Base-by-base conservation (phyloP, 2,888 invertebrate species). In the Meliscaeva auricollis region DNA sequence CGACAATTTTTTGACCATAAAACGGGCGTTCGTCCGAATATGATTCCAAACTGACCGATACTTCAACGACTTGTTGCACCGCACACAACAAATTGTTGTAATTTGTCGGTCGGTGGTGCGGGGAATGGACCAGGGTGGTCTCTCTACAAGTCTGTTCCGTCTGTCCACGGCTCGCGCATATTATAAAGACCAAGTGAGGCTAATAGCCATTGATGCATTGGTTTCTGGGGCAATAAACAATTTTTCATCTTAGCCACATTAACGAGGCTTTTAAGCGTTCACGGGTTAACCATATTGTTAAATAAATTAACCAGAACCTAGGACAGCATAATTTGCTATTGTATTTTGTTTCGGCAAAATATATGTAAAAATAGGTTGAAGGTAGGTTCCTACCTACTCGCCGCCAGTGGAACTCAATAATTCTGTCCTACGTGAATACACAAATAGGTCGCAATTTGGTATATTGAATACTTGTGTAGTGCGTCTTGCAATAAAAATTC, bases 191-290 rank as follows among this genome's bases (percentile, higher is more conserved):
- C 35, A 64, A 58, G 54, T 74, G 79, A 78, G 35, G 83, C 78
- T 83, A 83, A 83, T 78, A 56, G 69, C 62, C 35, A 56, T 60
- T 83, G 83, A 83, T 79, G 83, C 74, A 83, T 83, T 78, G 83
- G 78, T 74, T 83, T 78, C 78, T 83, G 78, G 64, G 35, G 62
- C 69, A 78, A 83, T 83, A 78, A 83, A 78, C 83, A 74, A 83
- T 83, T 69, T 74, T 22, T 26, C 69, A 50, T 56, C 26, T 83
- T 30, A 22, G 44, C 64, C 56, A 26, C 8, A 41, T 64, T 75
- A 56, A 17, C 60, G 60, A 35, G 66, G 52, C 69, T 56, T 44
- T 64, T 69, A 68, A 62, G 35, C 64, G 76, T 41, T 41, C 48
- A 15, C 66, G 58, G 58, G 58, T 58, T 58, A 62, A 66, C 68